Conservation (phyloP, 2,113 vertebrate species). For the Microcebus ravelobensis region DNA sequence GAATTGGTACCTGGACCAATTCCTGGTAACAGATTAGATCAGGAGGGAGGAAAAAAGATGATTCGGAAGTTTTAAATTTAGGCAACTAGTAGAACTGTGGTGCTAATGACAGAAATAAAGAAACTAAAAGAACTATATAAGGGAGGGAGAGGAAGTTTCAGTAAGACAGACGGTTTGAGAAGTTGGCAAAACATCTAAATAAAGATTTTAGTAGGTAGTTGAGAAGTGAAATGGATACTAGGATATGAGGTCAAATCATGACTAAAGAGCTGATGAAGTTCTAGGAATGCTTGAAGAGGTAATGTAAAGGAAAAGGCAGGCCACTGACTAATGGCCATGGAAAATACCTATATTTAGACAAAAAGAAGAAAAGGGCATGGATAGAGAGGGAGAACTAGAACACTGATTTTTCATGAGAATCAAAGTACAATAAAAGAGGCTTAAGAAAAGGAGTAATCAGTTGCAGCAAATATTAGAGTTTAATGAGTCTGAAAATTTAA, state of each 20-base stretch:
- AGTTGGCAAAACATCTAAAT: neutral
- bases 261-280: neutral
- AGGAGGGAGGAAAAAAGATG: neutral
- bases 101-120: neutral
- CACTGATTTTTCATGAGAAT: neutral
- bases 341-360: neutral
- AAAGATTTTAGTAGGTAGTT: neutral
- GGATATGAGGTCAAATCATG: neutral
- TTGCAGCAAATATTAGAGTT: conserved; percentile 5
- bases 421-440: neutral
- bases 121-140: neutral
- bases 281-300: neutral
- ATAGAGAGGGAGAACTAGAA: neutral
- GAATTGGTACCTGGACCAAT: neutral
- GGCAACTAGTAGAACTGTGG: neutral
- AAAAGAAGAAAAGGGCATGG: neutral
- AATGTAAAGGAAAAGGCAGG: neutral
- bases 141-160: neutral
- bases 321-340: neutral
- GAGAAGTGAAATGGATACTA: neutral
- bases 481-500: conserved; percentile 24
- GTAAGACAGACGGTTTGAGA: neutral
- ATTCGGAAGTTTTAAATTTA: conserved; percentile 36
- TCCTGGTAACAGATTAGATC: conserved; percentile 38
- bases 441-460: conserved; percentile 20